phyloP scores from a whole-genome alignment of 2,888 invertebrate genomes.

The Lithophane socia region DNA sequence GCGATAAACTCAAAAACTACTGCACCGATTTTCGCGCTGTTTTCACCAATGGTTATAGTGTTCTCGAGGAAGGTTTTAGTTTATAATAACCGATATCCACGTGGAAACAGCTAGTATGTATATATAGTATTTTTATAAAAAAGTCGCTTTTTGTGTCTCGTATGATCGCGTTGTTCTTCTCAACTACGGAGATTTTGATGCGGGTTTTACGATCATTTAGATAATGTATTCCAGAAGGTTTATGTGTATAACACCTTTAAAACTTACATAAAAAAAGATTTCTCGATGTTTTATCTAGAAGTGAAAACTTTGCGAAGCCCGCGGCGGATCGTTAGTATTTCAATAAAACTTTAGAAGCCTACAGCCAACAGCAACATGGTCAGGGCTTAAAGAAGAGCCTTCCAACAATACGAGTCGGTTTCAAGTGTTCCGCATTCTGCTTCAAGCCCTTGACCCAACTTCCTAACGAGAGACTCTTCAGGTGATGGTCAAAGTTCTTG shows the following conservation, averaged over 20 bases:
- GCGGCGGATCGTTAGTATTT: neutral
- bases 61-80: no score
- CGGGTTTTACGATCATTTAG: neutral
- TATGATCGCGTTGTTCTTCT: neutral
- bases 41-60: no score
- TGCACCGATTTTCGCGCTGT: no score
- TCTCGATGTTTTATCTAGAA: neutral
- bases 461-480: conserved; percentile 48
- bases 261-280: neutral
- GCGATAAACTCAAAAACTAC: no score
- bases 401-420: conserved; percentile 23
- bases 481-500: conserved; percentile 43
- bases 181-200: neutral
- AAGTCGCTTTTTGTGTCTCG: neutral
- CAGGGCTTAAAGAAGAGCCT: neutral
- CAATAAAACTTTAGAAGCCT: neutral
- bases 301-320: neutral
- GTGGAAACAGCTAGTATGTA: no score
- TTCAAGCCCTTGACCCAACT: conserved; percentile 49
- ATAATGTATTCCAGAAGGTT: neutral
- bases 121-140: neutral
- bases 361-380: neutral
- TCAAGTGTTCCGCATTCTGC: conserved; percentile 32
- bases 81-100: no score
- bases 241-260: neutral